phyloP scores from a whole-genome alignment of 2,888 invertebrate species.

The Drosophila demipolita region DNA sequence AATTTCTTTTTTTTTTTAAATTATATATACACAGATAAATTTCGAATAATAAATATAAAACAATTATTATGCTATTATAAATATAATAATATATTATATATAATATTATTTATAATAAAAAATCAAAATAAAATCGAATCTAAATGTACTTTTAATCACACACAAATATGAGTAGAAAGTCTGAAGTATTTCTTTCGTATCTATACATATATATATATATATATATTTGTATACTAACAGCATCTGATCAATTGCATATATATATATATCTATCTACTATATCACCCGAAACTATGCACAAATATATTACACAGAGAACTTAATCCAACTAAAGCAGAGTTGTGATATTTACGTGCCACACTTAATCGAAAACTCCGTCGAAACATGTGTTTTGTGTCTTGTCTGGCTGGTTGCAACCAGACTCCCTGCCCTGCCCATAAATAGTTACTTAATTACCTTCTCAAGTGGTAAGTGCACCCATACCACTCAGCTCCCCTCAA shows the following conservation, averaged over 20 bases:
- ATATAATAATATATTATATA: no score
- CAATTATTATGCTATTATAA: no score
- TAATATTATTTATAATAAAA: no score
- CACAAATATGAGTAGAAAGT: neutral
- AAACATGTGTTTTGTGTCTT: constrained; percentile 65
- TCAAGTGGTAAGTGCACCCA: constrained; percentile 63
- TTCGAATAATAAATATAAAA: no score
- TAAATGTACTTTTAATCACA: no score
- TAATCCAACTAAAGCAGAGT: neutral
- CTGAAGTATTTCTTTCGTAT: neutral
- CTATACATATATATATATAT: neutral
- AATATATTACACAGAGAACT: neutral
- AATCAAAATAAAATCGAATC: no score
- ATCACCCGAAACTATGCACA: no score
- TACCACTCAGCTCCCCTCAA: neutral
- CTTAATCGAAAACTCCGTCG: constrained; percentile 28
- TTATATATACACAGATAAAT: neutral
- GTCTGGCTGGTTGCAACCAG: constrained; percentile 20
- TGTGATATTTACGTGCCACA: constrained; percentile 18
- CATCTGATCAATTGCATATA: neutral
- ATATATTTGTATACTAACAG: neutral
- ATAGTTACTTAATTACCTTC: constrained; percentile 74
- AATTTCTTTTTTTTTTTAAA: neutral
- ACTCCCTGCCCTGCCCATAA: constrained; percentile 47
- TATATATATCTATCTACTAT: neutral